Evolutionary conservation across 2,113 vertebrate genomes (phyloP), one percentile per base, ranked within the genome.

Genomic region (Gadus chalcogrammus): DNA sequence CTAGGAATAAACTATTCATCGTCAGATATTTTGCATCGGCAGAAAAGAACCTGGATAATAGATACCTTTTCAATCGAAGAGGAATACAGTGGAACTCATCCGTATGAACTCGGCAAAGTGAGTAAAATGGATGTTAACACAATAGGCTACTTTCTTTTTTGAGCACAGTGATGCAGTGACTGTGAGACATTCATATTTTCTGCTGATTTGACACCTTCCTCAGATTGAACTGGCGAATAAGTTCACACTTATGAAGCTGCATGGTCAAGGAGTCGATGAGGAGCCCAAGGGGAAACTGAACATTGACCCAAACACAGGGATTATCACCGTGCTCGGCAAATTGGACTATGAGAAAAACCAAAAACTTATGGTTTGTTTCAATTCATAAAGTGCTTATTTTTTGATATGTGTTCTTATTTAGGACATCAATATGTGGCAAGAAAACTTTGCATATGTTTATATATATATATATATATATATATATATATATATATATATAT

Each of bases 1-100:
- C 5, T 84, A 15, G 73, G 60, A 58, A 11, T 78, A 1, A 56
- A 76, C 1, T 4, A 76, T 0, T 6, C 69, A 12, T 67, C 67
- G 22, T 65, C 72, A n/a, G 61, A 73, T 28, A 62, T 71, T 55
- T 76, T 73, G 62, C 16, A 67, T 13, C 71, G 90, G 18, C 78
- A 85, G 61, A 92, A 88, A 70, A 78, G 91, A 74, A 64, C 66
- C 38, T 92, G 92, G 91, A 91, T 91, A 15, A 91, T 93, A 27
- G 80, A 90, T 7, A 85, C 88, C 0, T 92, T 89, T 27, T 27
- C 0, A 2, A 86, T 92, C 9, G 56, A 89, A n/a, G 92, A 92
- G 71, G 83, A 80, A 64, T 28, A 73, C 6, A 15, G 27, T 0
- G 85, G 88, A 11, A 2, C 15, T 4, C 90, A 66, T 18, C 88